Percentiles rank a stretch among this genome's conserved stretches.
These are phyloP conservation scores for Hucho hucho DNA, from an alignment of 2,113 vertebrate genomes.

Conservation along the genomic window DNA sequence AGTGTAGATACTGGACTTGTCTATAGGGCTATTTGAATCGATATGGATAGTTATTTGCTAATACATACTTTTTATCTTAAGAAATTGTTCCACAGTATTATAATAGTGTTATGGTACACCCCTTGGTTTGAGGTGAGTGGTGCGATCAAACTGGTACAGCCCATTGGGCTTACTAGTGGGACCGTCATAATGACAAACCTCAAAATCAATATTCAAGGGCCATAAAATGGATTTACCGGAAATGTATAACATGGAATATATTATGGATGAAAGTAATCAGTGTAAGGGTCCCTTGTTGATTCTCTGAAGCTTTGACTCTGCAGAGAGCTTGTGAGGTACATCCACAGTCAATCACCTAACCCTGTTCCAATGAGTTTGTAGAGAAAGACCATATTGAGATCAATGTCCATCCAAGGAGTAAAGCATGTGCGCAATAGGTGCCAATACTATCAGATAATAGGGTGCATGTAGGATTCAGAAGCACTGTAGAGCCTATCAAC, in stretches of 20 bases:
- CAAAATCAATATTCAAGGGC: constrained; percentile 17
- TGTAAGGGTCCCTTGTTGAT: not conserved
- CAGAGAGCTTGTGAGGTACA: not conserved
- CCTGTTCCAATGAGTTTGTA: not conserved
- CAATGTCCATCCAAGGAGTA: not conserved
- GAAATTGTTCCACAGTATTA: not conserved
- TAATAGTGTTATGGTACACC: not conserved
- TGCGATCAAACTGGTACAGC: not conserved
- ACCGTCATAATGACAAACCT: constrained; percentile 18
- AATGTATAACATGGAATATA: constrained; percentile 19
- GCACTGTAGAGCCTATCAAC: not conserved
- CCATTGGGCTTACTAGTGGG: constrained; percentile 16
- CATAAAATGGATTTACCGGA: constrained; percentile 16
- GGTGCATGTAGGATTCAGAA: not conserved
- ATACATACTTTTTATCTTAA: not conserved
- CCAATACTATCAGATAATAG: not conserved
- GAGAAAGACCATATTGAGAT: not conserved
- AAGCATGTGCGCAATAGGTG: not conserved
- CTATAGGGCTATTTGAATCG: not conserved
- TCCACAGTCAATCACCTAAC: not conserved
- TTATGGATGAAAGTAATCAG: not conserved
- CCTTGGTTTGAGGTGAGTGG: not conserved
- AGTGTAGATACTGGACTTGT: not conserved
- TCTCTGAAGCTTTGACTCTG: not conserved
- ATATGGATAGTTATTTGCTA: not conserved